These are phyloP conservation scores for Drosophila quinaria DNA, from an alignment of 2,888 invertebrate genomes.

Conservation along the genomic window DNA sequence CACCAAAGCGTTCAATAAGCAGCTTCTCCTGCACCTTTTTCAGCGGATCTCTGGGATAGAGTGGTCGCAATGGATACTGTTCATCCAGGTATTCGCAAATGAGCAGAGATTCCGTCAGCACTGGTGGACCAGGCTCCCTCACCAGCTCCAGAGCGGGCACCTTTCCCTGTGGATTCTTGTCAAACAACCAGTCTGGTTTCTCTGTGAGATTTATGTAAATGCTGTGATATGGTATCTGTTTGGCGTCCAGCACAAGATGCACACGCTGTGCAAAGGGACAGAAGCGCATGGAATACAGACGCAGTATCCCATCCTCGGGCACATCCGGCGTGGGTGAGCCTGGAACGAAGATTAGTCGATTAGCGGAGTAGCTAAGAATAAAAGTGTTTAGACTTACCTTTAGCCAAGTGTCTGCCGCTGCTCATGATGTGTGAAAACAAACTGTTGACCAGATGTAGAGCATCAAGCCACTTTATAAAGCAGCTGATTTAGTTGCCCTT, in stretches of 20 bases:
- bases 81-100: constrained; percentile 94
- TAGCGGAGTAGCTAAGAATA: background rate
- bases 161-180: constrained; percentile 89
- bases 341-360: constrained; percentile 71
- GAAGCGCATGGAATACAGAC: constrained; percentile 93
- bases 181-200: constrained; percentile 93
- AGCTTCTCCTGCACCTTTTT: constrained; percentile 85
- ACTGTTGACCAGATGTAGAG: constrained; percentile 38
- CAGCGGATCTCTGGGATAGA: constrained; percentile 88
- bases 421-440: constrained; percentile 62
- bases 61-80: constrained; percentile 89
- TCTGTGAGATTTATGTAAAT: constrained; percentile 91
- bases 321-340: constrained; percentile 89
- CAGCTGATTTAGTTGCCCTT: constrained; percentile 43
- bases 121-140: constrained; percentile 86
- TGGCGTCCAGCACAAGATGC: constrained; percentile 92
- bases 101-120: constrained; percentile 92
- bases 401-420: constrained; percentile 73
- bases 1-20: constrained; percentile 83
- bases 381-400: constrained; percentile 44
- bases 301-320: constrained; percentile 88
- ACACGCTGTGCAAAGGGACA: constrained; percentile 94
- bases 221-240: constrained; percentile 91
- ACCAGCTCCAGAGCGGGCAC: constrained; percentile 91
- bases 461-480: constrained; percentile 35